Base-by-base conservation (phyloP, 2,888 invertebrate genomes). In the Drosophila emarginata region DNA sequence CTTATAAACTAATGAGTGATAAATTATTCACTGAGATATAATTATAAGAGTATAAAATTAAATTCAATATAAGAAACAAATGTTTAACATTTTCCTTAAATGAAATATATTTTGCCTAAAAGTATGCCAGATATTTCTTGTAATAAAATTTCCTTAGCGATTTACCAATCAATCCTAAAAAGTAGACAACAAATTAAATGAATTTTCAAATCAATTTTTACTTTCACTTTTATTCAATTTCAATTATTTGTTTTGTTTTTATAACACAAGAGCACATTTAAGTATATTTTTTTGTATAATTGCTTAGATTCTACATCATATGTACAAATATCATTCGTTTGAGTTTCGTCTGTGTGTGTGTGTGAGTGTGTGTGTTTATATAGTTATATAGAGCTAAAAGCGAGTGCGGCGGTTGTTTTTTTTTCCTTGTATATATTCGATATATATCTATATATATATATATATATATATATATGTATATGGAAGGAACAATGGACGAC, bases 401-500 rank as follows among this genome's bases (percentile, higher is more conserved):
- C 80, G 72, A 87, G 74, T 85, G 82, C 85, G 61, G 57, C 67
- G 81, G 56, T 68, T 54, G 54, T 72, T 54, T 7, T 36, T 14
- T 67, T 39, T 45, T 67, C 53, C 68, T 60, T 64, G 61, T 67
- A 28, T 45, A 45, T 45, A 45, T 45, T 21, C 21, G 21, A 45
- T 45, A 45, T 63, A 54, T 52, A 51, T 51, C 28, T 23, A 18
- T 64, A 23, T 18, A 11, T 64, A 32, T 53, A 12, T 18, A 32
- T 64, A 32, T 64, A 21, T 65, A 21, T 45, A 21, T 45, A 53
- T 53, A 32, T 64, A 61, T 67, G 73, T 67, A 67, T 74, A 77
- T 89, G 89, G 89, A 90, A 89, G 89, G 89, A 89, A 88, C 87
- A 77, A 88, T 89, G 89, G 89, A 90, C 90, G 90, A 87, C 76